Evolutionary conservation across 2,113 vertebrate genomes (phyloP).

Genomic region (Otocyon megalotis): DNA sequence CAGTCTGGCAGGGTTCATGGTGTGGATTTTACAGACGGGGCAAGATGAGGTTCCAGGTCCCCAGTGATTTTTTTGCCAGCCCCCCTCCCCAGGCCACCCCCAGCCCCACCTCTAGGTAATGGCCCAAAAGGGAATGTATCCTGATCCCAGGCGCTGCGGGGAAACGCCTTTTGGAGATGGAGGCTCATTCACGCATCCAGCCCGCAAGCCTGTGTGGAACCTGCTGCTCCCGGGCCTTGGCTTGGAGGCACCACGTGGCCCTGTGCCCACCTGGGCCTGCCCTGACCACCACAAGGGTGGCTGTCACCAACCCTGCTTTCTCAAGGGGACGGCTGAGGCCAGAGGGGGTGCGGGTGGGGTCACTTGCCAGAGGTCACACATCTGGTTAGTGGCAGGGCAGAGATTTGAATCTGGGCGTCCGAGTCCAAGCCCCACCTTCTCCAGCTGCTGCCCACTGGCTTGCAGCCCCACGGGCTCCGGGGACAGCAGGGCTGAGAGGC

Average conservation of each 20-base stretch:
- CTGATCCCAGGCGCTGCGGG: accelerated
- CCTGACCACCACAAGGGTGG: background rate
- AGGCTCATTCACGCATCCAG: background rate
- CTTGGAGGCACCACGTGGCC: accelerated
- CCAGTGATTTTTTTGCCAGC: accelerated
- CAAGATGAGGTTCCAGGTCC: background rate
- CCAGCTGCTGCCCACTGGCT: background rate
- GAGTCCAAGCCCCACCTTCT: background rate
- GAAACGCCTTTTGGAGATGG: accelerated
- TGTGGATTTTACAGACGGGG: accelerated
- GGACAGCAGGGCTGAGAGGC: background rate
- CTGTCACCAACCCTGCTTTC: background rate
- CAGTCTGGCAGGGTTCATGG: no score
- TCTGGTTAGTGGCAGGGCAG: background rate
- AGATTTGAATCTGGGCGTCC: background rate
- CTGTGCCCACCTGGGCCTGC: background rate
- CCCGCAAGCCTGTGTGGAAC: background rate
- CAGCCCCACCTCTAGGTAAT: background rate
- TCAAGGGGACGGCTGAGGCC: background rate
- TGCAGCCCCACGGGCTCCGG: background rate
- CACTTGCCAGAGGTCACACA: background rate
- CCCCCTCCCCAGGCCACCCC: background rate
- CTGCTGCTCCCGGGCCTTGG: accelerated
- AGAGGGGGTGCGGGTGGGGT: accelerated
- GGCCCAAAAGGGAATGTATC: accelerated